A percentile compares a stretch with the other conserved stretches of the same genome.
These are phyloP conservation scores for Amphiura filiformis DNA, from an alignment of 35 echinoderm and acorn worm genomes.

Conservation along the genomic window DNA sequence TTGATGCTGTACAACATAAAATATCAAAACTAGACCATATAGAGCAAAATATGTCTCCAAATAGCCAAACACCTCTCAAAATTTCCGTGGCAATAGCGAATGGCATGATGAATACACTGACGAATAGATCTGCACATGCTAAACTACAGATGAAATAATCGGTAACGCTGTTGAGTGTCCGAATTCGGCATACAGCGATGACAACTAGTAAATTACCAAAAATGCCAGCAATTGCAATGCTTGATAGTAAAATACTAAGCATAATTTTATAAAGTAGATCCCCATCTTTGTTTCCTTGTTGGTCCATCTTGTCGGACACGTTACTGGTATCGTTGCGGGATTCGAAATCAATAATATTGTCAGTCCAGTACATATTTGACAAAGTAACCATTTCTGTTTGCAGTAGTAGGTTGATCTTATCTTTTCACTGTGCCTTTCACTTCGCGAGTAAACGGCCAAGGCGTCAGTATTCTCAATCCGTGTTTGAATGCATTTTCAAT, in stretches of 20 bases:
- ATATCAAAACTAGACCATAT: constrained; percentile 79
- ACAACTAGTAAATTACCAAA: constrained; percentile 83
- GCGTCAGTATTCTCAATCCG: too few relatives aligned
- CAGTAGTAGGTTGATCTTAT: too few relatives aligned
- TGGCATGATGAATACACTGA: constrained; percentile 75
- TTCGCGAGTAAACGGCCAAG: too few relatives aligned
- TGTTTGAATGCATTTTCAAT: too few relatives aligned
- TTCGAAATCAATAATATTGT: too few relatives aligned
- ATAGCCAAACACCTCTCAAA: constrained; percentile 46
- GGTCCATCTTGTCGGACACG: too few relatives aligned
- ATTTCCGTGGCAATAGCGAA: constrained; percentile 60
- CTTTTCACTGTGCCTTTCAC: too few relatives aligned
- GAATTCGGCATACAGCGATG: constrained; percentile 45
- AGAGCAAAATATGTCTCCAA: constrained; percentile 62
- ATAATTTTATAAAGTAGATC: too few relatives aligned
- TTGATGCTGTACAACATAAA: constrained; percentile 82
- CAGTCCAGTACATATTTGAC: too few relatives aligned
- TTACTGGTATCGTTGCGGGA: too few relatives aligned
- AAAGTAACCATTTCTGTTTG: too few relatives aligned
- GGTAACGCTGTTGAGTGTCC: constrained; percentile 44
- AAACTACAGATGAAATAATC: constrained; percentile 78
- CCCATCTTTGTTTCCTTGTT: too few relatives aligned
- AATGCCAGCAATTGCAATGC: constrained; percentile 20
- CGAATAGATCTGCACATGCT: constrained; percentile 71
- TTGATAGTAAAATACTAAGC: background rate